Conservation (phyloP, 2,888 invertebrate species). For the Plebejus argus region DNA sequence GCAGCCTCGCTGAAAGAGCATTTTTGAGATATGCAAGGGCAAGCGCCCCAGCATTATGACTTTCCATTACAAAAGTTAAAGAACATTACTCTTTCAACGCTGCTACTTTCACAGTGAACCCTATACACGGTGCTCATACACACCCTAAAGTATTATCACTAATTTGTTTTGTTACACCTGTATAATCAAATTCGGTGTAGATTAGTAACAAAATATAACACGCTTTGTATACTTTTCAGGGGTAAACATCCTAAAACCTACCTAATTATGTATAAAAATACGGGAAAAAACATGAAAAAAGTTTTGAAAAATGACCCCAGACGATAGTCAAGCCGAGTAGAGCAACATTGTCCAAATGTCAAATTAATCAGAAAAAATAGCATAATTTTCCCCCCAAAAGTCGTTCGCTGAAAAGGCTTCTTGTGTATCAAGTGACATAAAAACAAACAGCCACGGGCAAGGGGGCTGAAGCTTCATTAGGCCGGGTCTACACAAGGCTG, state of each 20-base stretch:
- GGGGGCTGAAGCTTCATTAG: slow-evolving; percentile 24
- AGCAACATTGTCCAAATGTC: background rate
- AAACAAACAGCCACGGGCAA: slow-evolving; percentile 41
- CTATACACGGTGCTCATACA: too few relatives aligned
- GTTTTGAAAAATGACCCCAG: background rate
- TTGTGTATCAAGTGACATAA: slow-evolving; percentile 44
- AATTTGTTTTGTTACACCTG: too few relatives aligned
- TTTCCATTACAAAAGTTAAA: too few relatives aligned
- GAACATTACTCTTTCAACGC: too few relatives aligned
- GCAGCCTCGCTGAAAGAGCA: too few relatives aligned
- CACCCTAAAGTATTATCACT: too few relatives aligned
- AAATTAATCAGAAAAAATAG: slow-evolving; percentile 32
- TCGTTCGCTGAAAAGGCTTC: slow-evolving; percentile 43
- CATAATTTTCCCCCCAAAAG: slow-evolving; percentile 34
- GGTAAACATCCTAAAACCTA: background rate
- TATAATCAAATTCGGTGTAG: too few relatives aligned
- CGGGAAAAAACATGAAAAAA: background rate
- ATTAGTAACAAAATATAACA: too few relatives aligned
- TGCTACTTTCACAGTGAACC: too few relatives aligned
- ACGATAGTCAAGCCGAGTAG: background rate
- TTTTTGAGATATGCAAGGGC: too few relatives aligned
- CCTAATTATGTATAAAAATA: background rate
- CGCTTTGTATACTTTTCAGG: too few relatives aligned
- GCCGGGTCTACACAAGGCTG: background rate
- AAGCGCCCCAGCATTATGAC: too few relatives aligned